These are phyloP conservation scores for Axea sp. DNA, from an alignment of 2,888 invertebrate species.

Conservation along the genomic window DNA sequence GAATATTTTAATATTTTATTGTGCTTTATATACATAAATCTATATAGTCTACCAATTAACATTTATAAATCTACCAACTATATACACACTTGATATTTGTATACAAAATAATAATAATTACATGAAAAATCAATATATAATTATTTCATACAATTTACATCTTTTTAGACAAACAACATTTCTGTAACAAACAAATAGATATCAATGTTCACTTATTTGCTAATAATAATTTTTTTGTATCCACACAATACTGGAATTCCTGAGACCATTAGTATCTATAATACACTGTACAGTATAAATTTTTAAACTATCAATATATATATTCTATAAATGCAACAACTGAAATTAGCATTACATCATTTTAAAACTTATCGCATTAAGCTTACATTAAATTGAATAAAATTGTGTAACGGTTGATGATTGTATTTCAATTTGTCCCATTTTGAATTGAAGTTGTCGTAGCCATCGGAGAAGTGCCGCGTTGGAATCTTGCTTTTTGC, in stretches of 20 bases:
- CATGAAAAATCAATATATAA: slow-evolving; percentile 26
- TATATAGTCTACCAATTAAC: slow-evolving; percentile 24
- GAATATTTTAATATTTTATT: slow-evolving; percentile 28
- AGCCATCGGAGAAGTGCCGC: slow-evolving; percentile 89
- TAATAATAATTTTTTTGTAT: slow-evolving; percentile 25
- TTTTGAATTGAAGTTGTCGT: slow-evolving; percentile 96
- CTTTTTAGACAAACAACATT: slow-evolving; percentile 13
- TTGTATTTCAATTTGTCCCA: slow-evolving; percentile 97
- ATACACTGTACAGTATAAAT: slow-evolving; percentile 51
- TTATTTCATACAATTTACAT: slow-evolving; percentile 28
- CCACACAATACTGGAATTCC: slow-evolving; percentile 37
- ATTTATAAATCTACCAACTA: slow-evolving; percentile 45
- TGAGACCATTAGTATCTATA: slow-evolving; percentile 47
- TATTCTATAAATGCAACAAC: slow-evolving; percentile 3
- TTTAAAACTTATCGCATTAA: slow-evolving; percentile 31
- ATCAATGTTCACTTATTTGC: slow-evolving; percentile 24
- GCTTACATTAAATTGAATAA: slow-evolving; percentile 84
- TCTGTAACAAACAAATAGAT: slow-evolving; percentile 24
- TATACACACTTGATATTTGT: slow-evolving; percentile 22
- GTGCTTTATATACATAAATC: slow-evolving; percentile 32
- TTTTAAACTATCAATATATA: slow-evolving; percentile 24
- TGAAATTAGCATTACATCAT: slow-evolving; percentile 21
- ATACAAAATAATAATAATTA: slow-evolving; percentile 31
- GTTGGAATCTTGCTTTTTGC: slow-evolving; percentile 79
- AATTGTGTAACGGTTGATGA: slow-evolving; percentile 95